Evolutionary conservation across 2,888 invertebrate species (phyloP).

Genomic region (Coenonympha arcania): DNA sequence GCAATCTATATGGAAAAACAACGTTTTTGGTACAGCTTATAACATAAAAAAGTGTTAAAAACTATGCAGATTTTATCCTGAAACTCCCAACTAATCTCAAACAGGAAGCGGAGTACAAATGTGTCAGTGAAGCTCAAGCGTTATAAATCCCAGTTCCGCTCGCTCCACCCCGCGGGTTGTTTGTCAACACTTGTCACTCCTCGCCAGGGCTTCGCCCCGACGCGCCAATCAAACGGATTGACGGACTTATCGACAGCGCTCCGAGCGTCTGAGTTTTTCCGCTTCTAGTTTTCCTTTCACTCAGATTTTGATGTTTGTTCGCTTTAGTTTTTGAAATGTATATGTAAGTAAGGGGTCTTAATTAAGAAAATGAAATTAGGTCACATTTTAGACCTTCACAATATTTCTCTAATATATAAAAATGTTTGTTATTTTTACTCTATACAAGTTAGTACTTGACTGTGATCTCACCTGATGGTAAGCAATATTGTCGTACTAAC

Average conservation of each 20-base stretch:
- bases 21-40: too few relatives aligned
- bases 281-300: neutral
- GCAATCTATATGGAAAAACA: too few relatives aligned
- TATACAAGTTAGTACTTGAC: too few relatives aligned
- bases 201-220: neutral
- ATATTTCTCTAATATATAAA: too few relatives aligned
- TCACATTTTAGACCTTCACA: too few relatives aligned
- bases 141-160: neutral
- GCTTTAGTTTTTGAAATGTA: too few relatives aligned
- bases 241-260: conserved; percentile 4
- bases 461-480: too few relatives aligned
- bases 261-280: neutral
- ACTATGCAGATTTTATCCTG: too few relatives aligned
- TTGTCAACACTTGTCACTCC: conserved; percentile 3
- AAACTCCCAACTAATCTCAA: neutral
- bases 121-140: neutral
- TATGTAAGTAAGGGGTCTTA: neutral
- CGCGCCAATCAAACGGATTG: conserved; percentile 2
- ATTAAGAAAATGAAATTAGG: too few relatives aligned
- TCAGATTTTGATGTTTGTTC: neutral
- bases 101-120: neutral
- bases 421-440: too few relatives aligned
- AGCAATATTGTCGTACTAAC: too few relatives aligned
- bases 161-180: neutral
- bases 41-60: too few relatives aligned